phyloP scores from a whole-genome alignment of 2,888 invertebrate species.

The Harpagoxenus sublaevis region DNA sequence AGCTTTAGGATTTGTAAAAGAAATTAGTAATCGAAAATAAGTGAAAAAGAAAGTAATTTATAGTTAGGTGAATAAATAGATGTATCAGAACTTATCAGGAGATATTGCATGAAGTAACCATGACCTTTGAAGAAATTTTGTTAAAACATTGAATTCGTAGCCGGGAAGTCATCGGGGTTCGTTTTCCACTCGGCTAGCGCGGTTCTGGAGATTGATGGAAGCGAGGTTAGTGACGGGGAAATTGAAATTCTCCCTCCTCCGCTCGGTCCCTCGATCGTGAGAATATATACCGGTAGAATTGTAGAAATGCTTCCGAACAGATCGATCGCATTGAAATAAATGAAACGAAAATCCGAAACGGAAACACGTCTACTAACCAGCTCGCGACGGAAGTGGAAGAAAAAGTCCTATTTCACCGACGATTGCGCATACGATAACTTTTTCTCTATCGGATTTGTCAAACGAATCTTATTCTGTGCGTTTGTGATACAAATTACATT shows the following conservation, averaged over 20 bases:
- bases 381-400: neutral
- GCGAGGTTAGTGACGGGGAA: conserved; percentile 72
- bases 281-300: conserved; percentile 25
- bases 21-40: neutral
- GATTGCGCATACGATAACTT: conserved; percentile 3
- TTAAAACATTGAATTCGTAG: conserved; percentile 60
- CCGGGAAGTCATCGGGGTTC: conserved; percentile 73
- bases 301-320: conserved; percentile 64
- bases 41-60: neutral
- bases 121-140: conserved; percentile 48
- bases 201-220: conserved; percentile 75
- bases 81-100: neutral
- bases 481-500: neutral
- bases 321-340: conserved; percentile 62
- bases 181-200: conserved; percentile 74
- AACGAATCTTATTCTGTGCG: neutral
- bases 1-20: neutral
- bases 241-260: conserved; percentile 71
- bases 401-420: neutral
- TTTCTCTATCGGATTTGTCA: neutral
- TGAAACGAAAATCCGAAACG: conserved; percentile 47
- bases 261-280: conserved; percentile 50
- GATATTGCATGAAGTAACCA: neutral
- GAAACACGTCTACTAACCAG: conserved; percentile 20
- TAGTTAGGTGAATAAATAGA: neutral